Base-by-base conservation (phyloP, 2,797 vertebrate species). In the Furcifer pardalis region DNA sequence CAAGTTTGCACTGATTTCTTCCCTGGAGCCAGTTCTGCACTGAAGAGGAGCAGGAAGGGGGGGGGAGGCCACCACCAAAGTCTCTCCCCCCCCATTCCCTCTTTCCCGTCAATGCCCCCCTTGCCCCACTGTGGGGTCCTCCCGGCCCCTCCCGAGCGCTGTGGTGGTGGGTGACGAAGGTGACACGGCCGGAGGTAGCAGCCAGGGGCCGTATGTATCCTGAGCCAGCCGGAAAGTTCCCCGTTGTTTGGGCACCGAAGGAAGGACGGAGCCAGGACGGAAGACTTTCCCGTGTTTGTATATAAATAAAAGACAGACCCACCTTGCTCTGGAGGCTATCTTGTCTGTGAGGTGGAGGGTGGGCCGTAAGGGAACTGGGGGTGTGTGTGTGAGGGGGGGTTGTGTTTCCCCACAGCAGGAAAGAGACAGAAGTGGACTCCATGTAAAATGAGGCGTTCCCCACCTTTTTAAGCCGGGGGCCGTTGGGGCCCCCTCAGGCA, bases 211-310 rank as follows among this genome's bases (percentile, higher is more conserved):
- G n/a, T 19, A 79, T 35, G 30, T 35, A 13, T 37, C 60, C n/a
- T 30, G 60, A 56, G 10, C 46, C 46, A 66, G 63, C 15, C 2
- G 49, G 49, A 25, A 40, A 40, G 44, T 7, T 35, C 25, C n/a
- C 44, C 27, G 65, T 32, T n/a, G 1, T 69, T 32, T 21, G 49
- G 44, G 19, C 62, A 13, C 60, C 17, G 35, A 56, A 46, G 60
- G 17, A 63, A 77, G 37, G 42, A 35, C 77, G 44, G n/a, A n/a
- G n/a, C n/a, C 66, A 3, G 73, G n/a, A n/a, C n/a, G n/a, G n/a
- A n/a, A n/a, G n/a, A 35, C 78, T 84, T 59, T 84, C 73, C 68
- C 79, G 21, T 81, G 66, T 81, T 87, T 81, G 82, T 84, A 84
- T 73, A 59, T 84, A 82, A 87, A 84, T 78, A 80, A 87, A 79